Base-by-base conservation (phyloP, 2,888 invertebrate genomes). In the Scaptomyza parva region DNA sequence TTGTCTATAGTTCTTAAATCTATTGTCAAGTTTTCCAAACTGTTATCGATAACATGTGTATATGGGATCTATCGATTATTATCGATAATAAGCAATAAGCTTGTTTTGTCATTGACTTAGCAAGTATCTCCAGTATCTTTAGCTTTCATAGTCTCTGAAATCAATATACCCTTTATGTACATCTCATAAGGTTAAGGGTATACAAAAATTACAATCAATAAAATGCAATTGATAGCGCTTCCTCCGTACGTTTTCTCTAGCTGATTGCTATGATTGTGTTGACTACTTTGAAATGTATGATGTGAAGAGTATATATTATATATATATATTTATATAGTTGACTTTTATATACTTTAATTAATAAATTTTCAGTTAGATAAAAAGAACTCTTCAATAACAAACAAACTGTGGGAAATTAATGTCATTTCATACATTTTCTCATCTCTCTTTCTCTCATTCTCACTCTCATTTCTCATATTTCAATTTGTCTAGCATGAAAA, bases 401-500 rank as follows among this genome's bases (percentile, higher is more conserved):
- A 14, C 18, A 44, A 40, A 45, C 50, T 51, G 28, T 12, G 8
- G 2, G 2, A 41, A 66, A 59, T 52, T 14, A 47, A 66, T 70
- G 50, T 35, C 57, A 9, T 63, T 17, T 2, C 35, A 33, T 58
- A 52, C n/a, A n/a, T 44, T 58, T 63, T 48, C 54, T 41, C 57
- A 67, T 20, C 37, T 18, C 30, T 18, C 33, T 41, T 53, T 44
- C 17, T 51, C 18, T 37, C 28, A 8, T n/a, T 28, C 11, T 9
- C 28, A 11, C 28, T 11, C 28, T 11, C 28, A 28, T 35, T n/a
- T 37, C 14, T 35, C 48, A 74, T 72, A 74, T 59, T 45, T 74
- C 63, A 71, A 71, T 69, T 48, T 59, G 69, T 69, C 75, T 55
- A 57, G 47, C 53, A n/a, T n/a, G 48, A 62, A 57, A 44, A 60